Conservation (phyloP, 2,113 vertebrate genomes). For the Rhinichthys klamathensis region DNA sequence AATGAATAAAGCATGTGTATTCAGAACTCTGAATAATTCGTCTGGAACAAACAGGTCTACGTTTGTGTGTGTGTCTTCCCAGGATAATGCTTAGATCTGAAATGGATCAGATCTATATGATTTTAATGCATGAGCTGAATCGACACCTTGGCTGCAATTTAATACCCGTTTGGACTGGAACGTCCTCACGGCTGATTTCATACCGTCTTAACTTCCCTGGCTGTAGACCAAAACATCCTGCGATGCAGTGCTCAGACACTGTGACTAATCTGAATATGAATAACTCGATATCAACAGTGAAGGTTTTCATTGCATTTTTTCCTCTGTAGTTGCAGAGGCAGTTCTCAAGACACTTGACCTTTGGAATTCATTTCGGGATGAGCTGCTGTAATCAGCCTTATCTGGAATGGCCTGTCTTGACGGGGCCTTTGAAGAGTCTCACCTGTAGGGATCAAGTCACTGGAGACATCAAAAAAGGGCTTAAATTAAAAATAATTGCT, state of each 20-base stretch:
- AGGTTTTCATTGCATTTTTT: neutral
- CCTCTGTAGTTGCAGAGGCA: neutral
- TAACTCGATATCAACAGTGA: slow-evolving; percentile 27
- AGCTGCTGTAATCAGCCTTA: slow-evolving; percentile 5
- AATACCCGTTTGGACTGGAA: slow-evolving; percentile 69
- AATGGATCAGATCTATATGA: slow-evolving; percentile 69
- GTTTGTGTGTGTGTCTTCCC: slow-evolving; percentile 51
- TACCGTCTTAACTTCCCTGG: slow-evolving; percentile 54
- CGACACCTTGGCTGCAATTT: slow-evolving; percentile 70
- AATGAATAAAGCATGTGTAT: slow-evolving; percentile 19
- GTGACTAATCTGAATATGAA: slow-evolving; percentile 38
- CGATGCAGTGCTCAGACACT: slow-evolving; percentile 3
- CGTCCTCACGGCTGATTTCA: slow-evolving; percentile 64
- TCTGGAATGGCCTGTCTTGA: slow-evolving; percentile 19
- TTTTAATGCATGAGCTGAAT: slow-evolving; percentile 71
- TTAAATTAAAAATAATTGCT: neutral
- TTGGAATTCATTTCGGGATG: neutral
- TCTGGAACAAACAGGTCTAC: neutral
- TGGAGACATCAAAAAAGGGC: neutral
- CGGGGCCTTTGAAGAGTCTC: slow-evolving; percentile 25
- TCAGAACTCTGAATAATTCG: neutral
- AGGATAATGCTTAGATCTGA: slow-evolving; percentile 46
- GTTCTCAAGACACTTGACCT: slow-evolving; percentile 15
- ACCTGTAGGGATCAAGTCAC: slow-evolving; percentile 1
- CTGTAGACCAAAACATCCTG: slow-evolving; percentile 58